These are phyloP conservation scores for Dendrolimus pini DNA, from an alignment of 2,888 invertebrate species.

Conservation along the genomic window DNA sequence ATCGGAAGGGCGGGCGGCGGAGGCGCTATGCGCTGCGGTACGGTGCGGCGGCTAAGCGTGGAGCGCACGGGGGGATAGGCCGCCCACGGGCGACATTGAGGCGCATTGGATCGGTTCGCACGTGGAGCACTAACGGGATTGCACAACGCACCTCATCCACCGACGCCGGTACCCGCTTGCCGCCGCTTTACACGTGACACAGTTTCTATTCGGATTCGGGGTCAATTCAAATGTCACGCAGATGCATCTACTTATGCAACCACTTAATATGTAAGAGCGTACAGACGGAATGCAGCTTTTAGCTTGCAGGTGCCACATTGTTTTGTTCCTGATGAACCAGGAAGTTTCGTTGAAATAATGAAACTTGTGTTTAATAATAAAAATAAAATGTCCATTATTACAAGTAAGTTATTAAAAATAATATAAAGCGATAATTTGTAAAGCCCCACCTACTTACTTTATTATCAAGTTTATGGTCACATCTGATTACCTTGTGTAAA, in stretches of 20 bases:
- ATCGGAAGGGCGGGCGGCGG: constrained; percentile 42
- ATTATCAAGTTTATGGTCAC: constrained; percentile 38
- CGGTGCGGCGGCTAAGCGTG: constrained; percentile 8
- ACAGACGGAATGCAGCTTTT: constrained; percentile 9
- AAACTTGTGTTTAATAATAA: no score
- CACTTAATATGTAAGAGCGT: constrained; percentile 34
- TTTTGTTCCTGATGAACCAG: background rate
- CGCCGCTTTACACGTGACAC: constrained; percentile 68
- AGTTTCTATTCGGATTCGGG: constrained; percentile 77
- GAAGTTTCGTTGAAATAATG: no score
- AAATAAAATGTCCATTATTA: no score
- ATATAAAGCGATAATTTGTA: background rate
- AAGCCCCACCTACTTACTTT: constrained; percentile 2
- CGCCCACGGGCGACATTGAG: constrained; percentile 72
- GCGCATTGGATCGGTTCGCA: constrained; percentile 66
- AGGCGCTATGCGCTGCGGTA: constrained; percentile 5
- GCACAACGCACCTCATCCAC: constrained; percentile 60
- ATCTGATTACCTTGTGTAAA: constrained; percentile 32
- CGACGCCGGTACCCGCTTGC: constrained; percentile 46
- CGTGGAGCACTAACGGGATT: constrained; percentile 72
- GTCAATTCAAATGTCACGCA: constrained; percentile 76
- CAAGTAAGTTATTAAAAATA: no score
- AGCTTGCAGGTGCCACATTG: constrained; percentile 2
- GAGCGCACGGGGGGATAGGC: constrained; percentile 29
- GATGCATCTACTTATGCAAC: constrained; percentile 74